Base-by-base conservation (phyloP, 2,888 invertebrate genomes). In the Thymelicus acteon region DNA sequence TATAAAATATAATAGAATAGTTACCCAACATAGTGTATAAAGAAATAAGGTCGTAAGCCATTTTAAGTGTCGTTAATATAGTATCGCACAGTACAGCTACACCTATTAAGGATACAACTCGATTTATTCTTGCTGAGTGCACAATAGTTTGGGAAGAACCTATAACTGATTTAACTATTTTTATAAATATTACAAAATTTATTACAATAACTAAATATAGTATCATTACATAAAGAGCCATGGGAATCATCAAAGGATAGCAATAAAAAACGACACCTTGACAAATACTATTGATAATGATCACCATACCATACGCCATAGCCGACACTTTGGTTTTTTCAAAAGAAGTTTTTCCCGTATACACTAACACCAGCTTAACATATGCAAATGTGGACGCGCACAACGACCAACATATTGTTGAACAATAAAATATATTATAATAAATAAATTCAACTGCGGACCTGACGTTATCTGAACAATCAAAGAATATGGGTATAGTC, bases 311-410 rank as follows among this genome's bases (percentile, higher is more conserved):
- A 31, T 71, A 75, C 19, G 73, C 72, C 12, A 75, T 72, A 0
- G 52, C 40, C 6, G 72, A 47, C 4, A 75, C 72, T 48, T 67
- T 75, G 48, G 72, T 72, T 24, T 76, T 78, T 40, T 73, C 77
- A 10, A 58, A 74, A 24, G 74, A 77, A 5, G 75, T 74, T 52
- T 74, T 77, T 10, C 74, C 75, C 0, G 69, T 68, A 31, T 73
- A 71, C n/a, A 75, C 7, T 12, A 77, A 44, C 10, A 77, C 78
- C 7, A 77, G 58, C 24, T 72, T 76, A 0, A 71, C 7, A 57
- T 77, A 78, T 1, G 76, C 76, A 13, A 75, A 60, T 5, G 76
- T 44, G 0, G 75, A 67, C 12, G 76, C 75, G 48, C 76, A 76
- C 7, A 76, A 10, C 0, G 78, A 74, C 76, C 77, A 77, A 13